phyloP scores from a whole-genome alignment of 2,888 invertebrate species.

The Caenorhabditis macrosperma region DNA sequence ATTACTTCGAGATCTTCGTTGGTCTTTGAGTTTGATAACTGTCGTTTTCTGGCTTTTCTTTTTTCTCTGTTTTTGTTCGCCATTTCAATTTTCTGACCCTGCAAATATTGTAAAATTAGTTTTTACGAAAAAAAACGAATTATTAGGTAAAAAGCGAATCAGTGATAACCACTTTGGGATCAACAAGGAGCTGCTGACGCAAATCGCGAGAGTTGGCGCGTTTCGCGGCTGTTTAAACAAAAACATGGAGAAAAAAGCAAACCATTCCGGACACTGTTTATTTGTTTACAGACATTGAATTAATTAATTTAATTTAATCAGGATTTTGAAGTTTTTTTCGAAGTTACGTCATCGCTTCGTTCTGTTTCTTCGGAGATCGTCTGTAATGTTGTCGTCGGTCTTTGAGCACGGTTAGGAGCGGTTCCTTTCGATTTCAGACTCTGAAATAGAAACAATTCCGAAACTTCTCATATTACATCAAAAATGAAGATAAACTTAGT shows the following conservation, averaged over 20 bases:
- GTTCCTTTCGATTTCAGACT: conserved; percentile 23
- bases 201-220: no score
- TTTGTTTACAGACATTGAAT: no score
- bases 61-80: conserved; percentile 58
- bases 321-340: neutral
- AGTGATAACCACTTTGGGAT: no score
- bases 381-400: neutral
- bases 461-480: no score
- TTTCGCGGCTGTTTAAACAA: neutral
- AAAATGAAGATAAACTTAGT: no score
- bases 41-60: conserved; percentile 53
- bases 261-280: no score
- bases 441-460: no score
- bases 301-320: neutral
- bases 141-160: no score
- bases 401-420: neutral
- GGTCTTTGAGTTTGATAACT: conserved; percentile 53
- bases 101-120: no score
- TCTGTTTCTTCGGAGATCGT: neutral
- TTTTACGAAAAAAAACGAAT: no score
- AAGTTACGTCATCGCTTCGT: neutral
- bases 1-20: conserved; percentile 53
- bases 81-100: conserved; percentile 27
- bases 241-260: no score
- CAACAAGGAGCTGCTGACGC: no score